Base-by-base conservation (phyloP, 2,113 vertebrate species). In the Colistium nudipinnis region DNA sequence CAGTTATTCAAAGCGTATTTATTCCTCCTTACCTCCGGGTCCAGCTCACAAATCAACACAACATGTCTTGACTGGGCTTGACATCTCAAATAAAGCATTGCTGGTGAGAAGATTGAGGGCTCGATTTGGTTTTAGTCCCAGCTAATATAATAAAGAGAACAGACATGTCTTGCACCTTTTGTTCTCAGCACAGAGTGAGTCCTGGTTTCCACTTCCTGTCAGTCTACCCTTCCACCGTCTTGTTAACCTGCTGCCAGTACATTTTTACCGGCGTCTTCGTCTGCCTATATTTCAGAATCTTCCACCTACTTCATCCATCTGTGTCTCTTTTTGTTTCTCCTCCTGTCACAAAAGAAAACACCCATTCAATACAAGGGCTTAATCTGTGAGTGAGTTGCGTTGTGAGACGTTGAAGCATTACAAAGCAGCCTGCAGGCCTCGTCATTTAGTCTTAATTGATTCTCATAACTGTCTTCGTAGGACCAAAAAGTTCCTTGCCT, bases 391-490 rank as follows among this genome's bases (percentile, higher is more conserved):
- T 20, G 5, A 44, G 43, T 35, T 44, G 30, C 47, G 51, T 49
- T 67, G 20, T 49, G 38, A 27, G 22, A 67, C 25, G 24, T 73
- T 70, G 12, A 25, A 44, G 11, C 44, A 2, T 36, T 30, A 48
- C 51, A 76, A 22, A 62, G 6, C 39, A 52, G 60, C 78, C 74
- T 66, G 45, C 12, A 3, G 86, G 57, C 71, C 39, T 67, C 19
- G 6, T 62, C 70, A 36, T 84, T 81, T 70, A 74, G 53, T 62
- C 66, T n/a, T 28, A 80, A 87, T 81, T 33, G 62, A 84, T 82
- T 78, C 19, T 55, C 24, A 74, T 89, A 84, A 88, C 83, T 86
- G 78, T 87, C 33, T 71, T 24, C 45, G 48, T 59, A 78, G 77
- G 39, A 33, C 38, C 39, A 59, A 45, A 44, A 51, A 52, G 47